Conservation (phyloP, 2,888 invertebrate species). For the Drosophila neonasuta region DNA sequence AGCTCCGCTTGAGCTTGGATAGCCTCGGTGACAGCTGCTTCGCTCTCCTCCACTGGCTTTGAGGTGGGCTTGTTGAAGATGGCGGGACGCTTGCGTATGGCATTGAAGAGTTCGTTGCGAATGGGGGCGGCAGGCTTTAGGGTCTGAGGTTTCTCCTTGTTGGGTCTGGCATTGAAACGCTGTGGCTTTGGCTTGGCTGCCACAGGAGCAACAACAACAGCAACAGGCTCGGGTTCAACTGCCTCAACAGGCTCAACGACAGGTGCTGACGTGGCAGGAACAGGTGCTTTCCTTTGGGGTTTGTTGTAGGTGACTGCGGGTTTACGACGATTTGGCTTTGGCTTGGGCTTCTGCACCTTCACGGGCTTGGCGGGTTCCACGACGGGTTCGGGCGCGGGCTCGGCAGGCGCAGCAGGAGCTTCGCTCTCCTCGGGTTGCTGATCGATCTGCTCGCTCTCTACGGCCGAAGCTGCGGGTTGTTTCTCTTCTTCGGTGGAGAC, state of each 20-base stretch:
- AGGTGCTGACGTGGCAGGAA: constrained; percentile 33
- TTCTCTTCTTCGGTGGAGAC: constrained; percentile 64
- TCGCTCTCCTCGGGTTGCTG: constrained; percentile 34
- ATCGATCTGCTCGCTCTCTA: constrained; percentile 34
- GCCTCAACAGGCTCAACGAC: constrained; percentile 21
- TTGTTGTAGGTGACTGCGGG: constrained; percentile 57
- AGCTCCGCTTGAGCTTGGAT: constrained; percentile 45
- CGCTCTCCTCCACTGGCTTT: constrained; percentile 43
- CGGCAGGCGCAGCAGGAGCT: constrained; percentile 1
- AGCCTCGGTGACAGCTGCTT: constrained; percentile 47
- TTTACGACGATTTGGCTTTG: constrained; percentile 73
- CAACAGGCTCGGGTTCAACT: constrained; percentile 9
- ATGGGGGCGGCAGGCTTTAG: constrained; percentile 58
- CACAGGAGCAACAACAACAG: constrained; percentile 8
- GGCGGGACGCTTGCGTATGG: constrained; percentile 78
- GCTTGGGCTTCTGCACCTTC: constrained; percentile 69
- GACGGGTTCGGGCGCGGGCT: constrained; percentile 28
- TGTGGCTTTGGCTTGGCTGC: constrained; percentile 56
- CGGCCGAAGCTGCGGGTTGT: constrained; percentile 16
- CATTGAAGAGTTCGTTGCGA: constrained; percentile 72
- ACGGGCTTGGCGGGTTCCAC: constrained; percentile 58
- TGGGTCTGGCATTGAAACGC: constrained; percentile 68
- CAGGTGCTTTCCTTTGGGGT: constrained; percentile 79
- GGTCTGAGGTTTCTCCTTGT: constrained; percentile 64
- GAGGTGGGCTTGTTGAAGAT: constrained; percentile 60